Percentiles rank a stretch among this genome's conserved stretches.
phyloP scores from a whole-genome alignment of 2,888 invertebrate species.

The Cybosia mesomella region DNA sequence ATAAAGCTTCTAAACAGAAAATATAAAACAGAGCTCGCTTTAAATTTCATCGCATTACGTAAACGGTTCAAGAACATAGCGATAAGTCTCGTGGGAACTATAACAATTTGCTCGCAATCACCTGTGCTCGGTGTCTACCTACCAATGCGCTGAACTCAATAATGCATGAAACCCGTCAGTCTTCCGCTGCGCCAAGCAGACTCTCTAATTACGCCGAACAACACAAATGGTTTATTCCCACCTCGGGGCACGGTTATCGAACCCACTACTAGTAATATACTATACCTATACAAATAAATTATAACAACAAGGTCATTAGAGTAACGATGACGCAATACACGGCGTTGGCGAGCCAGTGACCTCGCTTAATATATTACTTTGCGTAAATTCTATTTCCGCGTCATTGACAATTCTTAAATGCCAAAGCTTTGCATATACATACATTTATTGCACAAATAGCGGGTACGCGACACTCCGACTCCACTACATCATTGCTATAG shows the following conservation, averaged over 20 bases:
- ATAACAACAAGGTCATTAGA: constrained; percentile 76
- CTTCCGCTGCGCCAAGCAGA: constrained; percentile 65
- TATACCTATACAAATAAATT: constrained; percentile 62
- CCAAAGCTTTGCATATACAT: constrained; percentile 63
- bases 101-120: constrained; percentile 74
- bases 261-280: constrained; percentile 64
- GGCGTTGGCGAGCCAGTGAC: constrained; percentile 66
- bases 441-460: constrained; percentile 57
- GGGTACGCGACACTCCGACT: constrained; percentile 66
- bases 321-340: constrained; percentile 69
- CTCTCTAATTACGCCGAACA: constrained; percentile 73
- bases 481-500: constrained; percentile 58
- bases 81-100: constrained; percentile 74
- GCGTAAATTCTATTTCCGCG: constrained; percentile 77
- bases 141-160: constrained; percentile 71
- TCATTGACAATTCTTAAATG: constrained; percentile 67
- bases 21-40: constrained; percentile 29
- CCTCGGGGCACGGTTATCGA: constrained; percentile 76
- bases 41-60: constrained; percentile 54
- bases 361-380: constrained; percentile 71
- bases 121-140: constrained; percentile 59
- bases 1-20: constrained; percentile 24
- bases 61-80: constrained; percentile 54
- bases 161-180: constrained; percentile 73
- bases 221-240: constrained; percentile 74